Conservation (phyloP, 2,888 invertebrate species). For the Idaea straminata region DNA sequence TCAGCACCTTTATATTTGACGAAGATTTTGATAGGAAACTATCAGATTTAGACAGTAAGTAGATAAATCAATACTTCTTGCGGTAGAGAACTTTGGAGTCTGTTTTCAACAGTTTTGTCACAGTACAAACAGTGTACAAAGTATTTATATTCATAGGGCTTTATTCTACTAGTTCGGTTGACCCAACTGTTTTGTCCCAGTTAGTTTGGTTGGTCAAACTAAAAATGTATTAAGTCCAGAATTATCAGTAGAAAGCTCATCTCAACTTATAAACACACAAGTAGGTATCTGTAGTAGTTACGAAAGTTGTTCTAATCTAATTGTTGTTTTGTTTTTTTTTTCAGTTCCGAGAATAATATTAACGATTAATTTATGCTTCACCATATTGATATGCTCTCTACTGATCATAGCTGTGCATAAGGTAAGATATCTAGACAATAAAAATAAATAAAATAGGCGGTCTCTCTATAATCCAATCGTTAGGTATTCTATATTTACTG, state of each 20-base stretch:
- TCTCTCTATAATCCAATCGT: too few species aligned
- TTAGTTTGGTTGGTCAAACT: too few species aligned
- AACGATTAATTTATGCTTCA: slow-evolving; percentile 89
- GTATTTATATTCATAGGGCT: slow-evolving; percentile 4
- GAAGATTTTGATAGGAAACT: slow-evolving; percentile 75
- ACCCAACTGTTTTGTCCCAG: too few species aligned
- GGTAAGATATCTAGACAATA: slow-evolving; percentile 69
- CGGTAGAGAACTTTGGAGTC: not conserved
- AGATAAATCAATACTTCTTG: not conserved
- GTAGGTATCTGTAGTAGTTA: too few species aligned
- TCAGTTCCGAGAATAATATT: slow-evolving; percentile 87
- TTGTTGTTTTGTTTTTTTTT: slow-evolving; percentile 45
- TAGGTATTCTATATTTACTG: too few species aligned
- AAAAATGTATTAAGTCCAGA: too few species aligned
- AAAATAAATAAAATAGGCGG: too few species aligned
- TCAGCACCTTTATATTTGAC: slow-evolving; percentile 89
- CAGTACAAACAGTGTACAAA: too few species aligned
- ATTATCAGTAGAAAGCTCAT: too few species aligned
- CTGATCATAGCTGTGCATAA: slow-evolving; percentile 87
- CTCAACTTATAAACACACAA: too few species aligned
- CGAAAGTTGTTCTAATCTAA: not conserved
- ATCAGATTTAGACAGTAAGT: slow-evolving; percentile 83
- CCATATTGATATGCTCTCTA: slow-evolving; percentile 88
- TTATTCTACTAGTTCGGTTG: too few species aligned
- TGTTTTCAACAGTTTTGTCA: too few species aligned